A percentile compares a stretch with the other conserved stretches of the same genome.
phyloP scores from a whole-genome alignment of 2,113 vertebrate genomes.

The Zosterops pallidus region DNA sequence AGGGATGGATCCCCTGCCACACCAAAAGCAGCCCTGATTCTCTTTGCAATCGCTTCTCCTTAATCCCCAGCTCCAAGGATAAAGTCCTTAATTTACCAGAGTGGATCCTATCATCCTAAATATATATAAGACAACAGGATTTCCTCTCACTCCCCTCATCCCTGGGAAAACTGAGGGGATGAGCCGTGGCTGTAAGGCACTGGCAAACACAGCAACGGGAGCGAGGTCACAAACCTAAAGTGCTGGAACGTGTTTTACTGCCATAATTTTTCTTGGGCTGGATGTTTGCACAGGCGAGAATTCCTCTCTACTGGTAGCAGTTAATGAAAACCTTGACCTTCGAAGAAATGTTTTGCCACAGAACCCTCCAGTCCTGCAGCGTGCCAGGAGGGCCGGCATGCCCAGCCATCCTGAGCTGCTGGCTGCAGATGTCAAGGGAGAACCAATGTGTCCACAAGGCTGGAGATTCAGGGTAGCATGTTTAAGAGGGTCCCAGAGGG shows the following conservation, averaged over 20 bases:
- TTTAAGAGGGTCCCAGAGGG: background rate
- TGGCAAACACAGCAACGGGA: fast-evolving
- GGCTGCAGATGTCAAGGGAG: background rate
- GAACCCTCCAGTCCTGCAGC: background rate
- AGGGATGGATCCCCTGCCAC: background rate
- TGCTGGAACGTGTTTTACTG: background rate
- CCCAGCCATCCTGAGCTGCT: fast-evolving
- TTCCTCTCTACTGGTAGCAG: background rate
- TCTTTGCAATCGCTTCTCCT: background rate
- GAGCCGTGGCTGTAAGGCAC: fast-evolving
- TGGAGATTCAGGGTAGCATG: fast-evolving
- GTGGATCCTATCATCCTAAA: background rate
- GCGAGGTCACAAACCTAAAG: background rate
- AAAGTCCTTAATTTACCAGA: background rate
- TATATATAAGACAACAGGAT: background rate
- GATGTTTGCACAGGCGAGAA: background rate
- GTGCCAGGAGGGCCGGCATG: fast-evolving
- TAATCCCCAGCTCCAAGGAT: background rate
- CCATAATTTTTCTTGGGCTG: background rate
- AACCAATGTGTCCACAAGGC: fast-evolving
- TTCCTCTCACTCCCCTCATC: background rate
- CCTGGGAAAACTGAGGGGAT: background rate
- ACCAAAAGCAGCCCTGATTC: background rate
- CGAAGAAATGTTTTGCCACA: fast-evolving
- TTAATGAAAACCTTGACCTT: background rate